Percentiles rank a stretch among this genome's conserved stretches.
Conservation (phyloP, 2,888 invertebrate species). For the Stratiomys singularior region DNA sequence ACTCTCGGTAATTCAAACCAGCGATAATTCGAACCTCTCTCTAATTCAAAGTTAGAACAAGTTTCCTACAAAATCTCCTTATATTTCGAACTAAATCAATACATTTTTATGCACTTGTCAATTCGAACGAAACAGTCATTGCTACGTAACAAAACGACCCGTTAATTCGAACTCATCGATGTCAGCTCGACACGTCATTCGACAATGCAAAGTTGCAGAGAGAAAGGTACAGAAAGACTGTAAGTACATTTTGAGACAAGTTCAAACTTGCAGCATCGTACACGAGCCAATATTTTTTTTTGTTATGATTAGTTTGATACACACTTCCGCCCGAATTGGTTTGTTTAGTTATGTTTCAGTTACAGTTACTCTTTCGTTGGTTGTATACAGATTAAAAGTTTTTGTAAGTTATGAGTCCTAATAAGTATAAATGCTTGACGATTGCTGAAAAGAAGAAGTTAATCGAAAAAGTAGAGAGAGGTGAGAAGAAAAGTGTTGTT, state of each 20-base stretch:
- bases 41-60: no score
- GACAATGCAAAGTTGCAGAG: slow-evolving; percentile 4
- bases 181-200: background rate
- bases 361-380: slow-evolving; percentile 1
- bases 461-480: background rate
- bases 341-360: background rate
- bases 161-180: background rate
- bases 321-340: no score
- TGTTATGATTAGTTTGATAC: no score
- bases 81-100: no score
- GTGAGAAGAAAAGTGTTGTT: slow-evolving; percentile 7
- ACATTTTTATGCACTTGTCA: no score
- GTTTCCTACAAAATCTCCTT: no score
- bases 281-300: no score
- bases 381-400: slow-evolving; percentile 2
- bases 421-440: slow-evolving; percentile 2
- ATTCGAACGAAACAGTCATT: background rate
- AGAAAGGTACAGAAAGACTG: background rate
- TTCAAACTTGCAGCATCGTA: no score
- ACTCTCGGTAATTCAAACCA: no score
- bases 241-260: no score
- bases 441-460: slow-evolving; percentile 6
- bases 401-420: background rate
- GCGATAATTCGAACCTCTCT: no score
- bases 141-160: slow-evolving; percentile 7